A percentile compares a stretch with the other conserved stretches of the same genome.
Conservation (phyloP, 2,113 vertebrate species). For the Chionis minor region DNA sequence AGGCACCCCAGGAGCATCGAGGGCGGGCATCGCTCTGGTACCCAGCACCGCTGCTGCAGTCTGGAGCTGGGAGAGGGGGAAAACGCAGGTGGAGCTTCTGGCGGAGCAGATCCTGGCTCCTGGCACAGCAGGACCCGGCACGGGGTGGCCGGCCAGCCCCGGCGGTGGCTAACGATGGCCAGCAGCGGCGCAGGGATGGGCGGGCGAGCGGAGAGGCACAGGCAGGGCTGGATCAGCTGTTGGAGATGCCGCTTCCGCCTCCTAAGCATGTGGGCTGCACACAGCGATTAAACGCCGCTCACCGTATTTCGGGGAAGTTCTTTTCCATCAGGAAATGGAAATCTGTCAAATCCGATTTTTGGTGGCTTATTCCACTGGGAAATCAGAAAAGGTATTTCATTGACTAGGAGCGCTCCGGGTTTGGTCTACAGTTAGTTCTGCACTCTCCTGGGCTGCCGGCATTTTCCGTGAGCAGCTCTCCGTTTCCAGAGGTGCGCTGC, state of each 20-base stretch:
- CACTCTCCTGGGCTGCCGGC: not conserved
- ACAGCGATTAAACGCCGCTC: not conserved
- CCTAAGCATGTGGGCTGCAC: not conserved
- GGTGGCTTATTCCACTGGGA: not conserved
- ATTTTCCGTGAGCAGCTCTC: not conserved
- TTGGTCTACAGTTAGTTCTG: not conserved
- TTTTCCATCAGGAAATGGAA: not conserved
- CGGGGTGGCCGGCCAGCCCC: rapidly evolving
- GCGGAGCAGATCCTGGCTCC: not conserved
- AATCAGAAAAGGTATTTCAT: not conserved
- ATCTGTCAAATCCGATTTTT: not conserved
- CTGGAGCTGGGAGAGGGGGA: not conserved
- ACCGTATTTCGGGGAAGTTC: rapidly evolving
- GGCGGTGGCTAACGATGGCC: rapidly evolving
- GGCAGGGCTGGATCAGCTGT: not conserved
- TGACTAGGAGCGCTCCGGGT: rapidly evolving
- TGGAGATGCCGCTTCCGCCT: not conserved
- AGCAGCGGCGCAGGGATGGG: rapidly evolving
- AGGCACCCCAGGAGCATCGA: not conserved
- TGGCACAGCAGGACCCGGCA: not conserved
- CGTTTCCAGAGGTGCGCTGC: not conserved
- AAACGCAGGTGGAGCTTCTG: rapidly evolving
- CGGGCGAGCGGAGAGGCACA: rapidly evolving
- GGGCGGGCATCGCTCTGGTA: not conserved
- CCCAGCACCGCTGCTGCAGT: not conserved